These are phyloP conservation scores for Olivierus martensii DNA, from an alignment of 1,140 invertebrate species.

Conservation along the genomic window DNA sequence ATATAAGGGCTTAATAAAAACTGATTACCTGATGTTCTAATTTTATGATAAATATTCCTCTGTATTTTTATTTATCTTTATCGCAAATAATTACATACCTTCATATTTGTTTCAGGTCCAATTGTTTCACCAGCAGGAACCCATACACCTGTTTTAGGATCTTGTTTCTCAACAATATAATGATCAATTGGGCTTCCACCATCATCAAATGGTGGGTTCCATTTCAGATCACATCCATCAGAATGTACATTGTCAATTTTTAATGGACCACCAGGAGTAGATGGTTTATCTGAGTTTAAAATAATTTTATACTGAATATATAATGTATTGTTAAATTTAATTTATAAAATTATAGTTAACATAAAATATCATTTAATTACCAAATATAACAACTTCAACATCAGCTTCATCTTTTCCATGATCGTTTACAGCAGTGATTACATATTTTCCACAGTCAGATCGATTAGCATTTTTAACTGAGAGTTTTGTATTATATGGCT, in stretches of 20 bases:
- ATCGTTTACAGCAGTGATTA: conserved; percentile 77
- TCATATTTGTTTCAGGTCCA: conserved; percentile 39
- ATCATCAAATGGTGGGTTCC: conserved; percentile 74
- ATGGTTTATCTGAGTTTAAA: conserved; percentile 54
- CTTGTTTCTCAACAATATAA: conserved; percentile 84
- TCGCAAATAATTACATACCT: conserved; percentile 16
- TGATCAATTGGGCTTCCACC: conserved; percentile 81
- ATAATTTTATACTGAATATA: too few species aligned
- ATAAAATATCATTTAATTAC: conserved; percentile 34
- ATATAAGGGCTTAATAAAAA: too few species aligned
- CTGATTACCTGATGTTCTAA: too few species aligned
- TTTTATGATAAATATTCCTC: too few species aligned
- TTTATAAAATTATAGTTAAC: too few species aligned
- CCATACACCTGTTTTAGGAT: conserved; percentile 50
- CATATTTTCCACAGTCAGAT: conserved; percentile 80
- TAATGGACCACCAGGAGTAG: conserved; percentile 74
- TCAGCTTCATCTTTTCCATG: conserved; percentile 85
- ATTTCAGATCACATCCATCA: conserved; percentile 65
- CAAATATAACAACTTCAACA: conserved; percentile 81
- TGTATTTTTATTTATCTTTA: too few species aligned
- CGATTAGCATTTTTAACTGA: conserved; percentile 71
- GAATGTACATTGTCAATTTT: conserved; percentile 55
- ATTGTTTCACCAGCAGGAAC: conserved; percentile 61
- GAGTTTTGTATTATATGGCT: conserved; percentile 72
- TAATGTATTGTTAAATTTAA: too few species aligned